Base-by-base conservation (phyloP, 2,113 vertebrate species). In the Periophthalmus modestus region DNA sequence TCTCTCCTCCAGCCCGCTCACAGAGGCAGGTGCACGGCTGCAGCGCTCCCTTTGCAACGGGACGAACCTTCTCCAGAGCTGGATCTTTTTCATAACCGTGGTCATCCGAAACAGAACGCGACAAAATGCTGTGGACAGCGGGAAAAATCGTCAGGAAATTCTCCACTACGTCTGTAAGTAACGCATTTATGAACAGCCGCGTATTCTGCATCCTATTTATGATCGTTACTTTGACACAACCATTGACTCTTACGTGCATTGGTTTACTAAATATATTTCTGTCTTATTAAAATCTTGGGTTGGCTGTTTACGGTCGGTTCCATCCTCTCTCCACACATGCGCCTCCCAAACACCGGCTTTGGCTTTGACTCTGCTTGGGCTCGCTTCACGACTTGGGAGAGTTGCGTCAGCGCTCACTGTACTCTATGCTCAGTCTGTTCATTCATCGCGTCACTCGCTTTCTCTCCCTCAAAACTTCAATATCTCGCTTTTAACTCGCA, bases 111-210 rank as follows among this genome's bases (percentile, higher is more conserved):
- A 36, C 73, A 66, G 5, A 73, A 62, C 47, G 33, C 80, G 80
- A 61, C 88, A 76, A 79, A 43, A 99, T 98, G 97, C 79, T 97
- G 94, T 93, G 92, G 93, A 87, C 89, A 24, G 90, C 92, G 46
- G 86, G 76, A n/a, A 93, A 86, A 72, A 86, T 93, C 79, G 81
- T 95, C 13, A 92, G 97, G 92, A 93, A 82, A 82, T 93, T 98
- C 92, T 96, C 95, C 92, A 95, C 94, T n/a, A 77, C 95, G 24
- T 92, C 87, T 62, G 97, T 98, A 93, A 99, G 97, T 94, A 85
- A 36, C 54, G 50, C 23, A 39, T n/a, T 48, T 21, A 34, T 21
- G 23, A 33, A n/a, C 48, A 69, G 7, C 63, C 9, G 5, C 9
- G 7, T 9, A 9, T n/a, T 19, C 39, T 10, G 39, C 39, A 43